These are phyloP conservation scores for Phylloscopus trochilus DNA, from an alignment of 2,113 vertebrate genomes.

Conservation along the genomic window DNA sequence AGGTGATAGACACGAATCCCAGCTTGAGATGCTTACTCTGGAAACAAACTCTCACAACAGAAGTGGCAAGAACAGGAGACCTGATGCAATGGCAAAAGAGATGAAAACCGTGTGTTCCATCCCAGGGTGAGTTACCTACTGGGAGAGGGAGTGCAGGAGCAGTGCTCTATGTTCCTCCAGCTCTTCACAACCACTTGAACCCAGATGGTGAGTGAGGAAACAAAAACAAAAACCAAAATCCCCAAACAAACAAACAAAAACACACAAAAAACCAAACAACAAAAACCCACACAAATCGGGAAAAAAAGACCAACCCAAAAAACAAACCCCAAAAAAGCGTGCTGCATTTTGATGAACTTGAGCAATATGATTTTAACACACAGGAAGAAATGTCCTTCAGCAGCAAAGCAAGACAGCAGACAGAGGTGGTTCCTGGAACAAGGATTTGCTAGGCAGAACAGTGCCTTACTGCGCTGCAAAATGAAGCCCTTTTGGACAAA, in stretches of 20 bases:
- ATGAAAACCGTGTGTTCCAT: neutral
- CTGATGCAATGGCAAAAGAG: neutral
- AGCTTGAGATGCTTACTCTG: neutral
- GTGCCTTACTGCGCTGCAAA: neutral
- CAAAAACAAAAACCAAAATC: neutral
- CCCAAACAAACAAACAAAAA: too few species aligned
- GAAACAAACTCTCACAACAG: neutral
- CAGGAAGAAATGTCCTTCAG: neutral
- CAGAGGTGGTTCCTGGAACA: neutral
- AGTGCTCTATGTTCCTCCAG: neutral
- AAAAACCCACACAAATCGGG: too few species aligned
- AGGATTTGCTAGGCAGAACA: neutral
- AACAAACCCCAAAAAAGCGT: neutral
- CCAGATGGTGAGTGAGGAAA: accelerated
- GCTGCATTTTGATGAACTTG: neutral
- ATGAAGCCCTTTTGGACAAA: neutral
- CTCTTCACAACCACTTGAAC: neutral
- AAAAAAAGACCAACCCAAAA: too few species aligned
- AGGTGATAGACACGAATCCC: neutral
- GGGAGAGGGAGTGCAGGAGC: neutral
- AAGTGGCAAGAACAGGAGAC: neutral
- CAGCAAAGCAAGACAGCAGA: neutral
- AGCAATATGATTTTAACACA: neutral
- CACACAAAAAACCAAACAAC: too few species aligned
- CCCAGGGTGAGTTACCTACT: neutral